These are phyloP conservation scores for Pristionchus japonicus DNA, from an alignment of 2,888 invertebrate species.

Conservation along the genomic window DNA sequence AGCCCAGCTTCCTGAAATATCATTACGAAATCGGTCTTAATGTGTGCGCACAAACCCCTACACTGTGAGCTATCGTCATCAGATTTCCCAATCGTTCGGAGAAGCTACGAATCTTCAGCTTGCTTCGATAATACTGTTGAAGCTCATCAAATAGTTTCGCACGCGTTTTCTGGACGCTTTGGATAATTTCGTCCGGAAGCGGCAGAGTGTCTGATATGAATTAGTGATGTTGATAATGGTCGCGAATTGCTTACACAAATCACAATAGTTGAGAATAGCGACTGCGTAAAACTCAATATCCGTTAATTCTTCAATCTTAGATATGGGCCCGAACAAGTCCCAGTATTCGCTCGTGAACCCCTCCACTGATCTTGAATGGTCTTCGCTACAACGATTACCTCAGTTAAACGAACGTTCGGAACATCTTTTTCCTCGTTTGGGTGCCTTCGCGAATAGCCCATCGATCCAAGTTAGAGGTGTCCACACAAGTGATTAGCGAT, in stretches of 20 bases:
- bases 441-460: too few relatives aligned
- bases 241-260: too few relatives aligned
- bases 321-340: not conserved
- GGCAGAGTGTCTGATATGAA: not conserved
- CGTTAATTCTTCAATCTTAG: not conserved
- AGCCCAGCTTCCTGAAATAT: not conserved
- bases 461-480: too few relatives aligned
- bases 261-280: not conserved
- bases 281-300: not conserved
- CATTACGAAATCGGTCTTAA: not conserved
- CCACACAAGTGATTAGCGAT: not conserved
- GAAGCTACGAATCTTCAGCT: not conserved
- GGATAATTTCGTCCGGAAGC: not conserved
- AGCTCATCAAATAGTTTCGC: not conserved
- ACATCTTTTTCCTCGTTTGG: too few relatives aligned
- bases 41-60: not conserved
- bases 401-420: not conserved
- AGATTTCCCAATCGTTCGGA: not conserved
- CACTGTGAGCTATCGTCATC: not conserved
- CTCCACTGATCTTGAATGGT: not conserved
- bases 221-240: too few relatives aligned
- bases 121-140: not conserved
- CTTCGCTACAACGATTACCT: too few relatives aligned
- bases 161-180: not conserved
- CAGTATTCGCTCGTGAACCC: not conserved